Evolutionary conservation across 2,797 vertebrate genomes (phyloP), one percentile per base, ranked within the genome.

Genomic region (Sebastes oblongus): DNA sequence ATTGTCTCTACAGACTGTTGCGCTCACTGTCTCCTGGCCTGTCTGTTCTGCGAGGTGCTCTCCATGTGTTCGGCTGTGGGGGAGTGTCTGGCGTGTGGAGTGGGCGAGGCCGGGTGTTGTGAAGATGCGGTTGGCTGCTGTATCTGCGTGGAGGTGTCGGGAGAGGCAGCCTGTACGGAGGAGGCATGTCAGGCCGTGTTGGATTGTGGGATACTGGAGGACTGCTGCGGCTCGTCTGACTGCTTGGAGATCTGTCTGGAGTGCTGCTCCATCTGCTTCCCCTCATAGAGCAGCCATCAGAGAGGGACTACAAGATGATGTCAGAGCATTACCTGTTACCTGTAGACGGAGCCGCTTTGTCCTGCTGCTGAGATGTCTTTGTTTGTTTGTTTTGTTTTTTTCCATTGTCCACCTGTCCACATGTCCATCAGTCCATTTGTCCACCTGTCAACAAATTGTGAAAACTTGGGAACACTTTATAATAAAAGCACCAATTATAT

Each of bases 241-340:
- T 96, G 96, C 72, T 74, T 97, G 86, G 96, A 97, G 89, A 90
- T 97, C 78, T 96, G 96, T 55, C 80, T 96, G 77, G 96, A 97
- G 72, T 97, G 96, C 78, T 97, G 96, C 82, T 94, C 96, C 27
- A 95, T 97, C 85, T 97, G 96, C 85, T 96, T 96, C 90, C 95
- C 96, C 2, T 72, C 94, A 1, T 97, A 95, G 71, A 82, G 9
- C 65, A 27, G 79, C 72, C 77, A 88, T 84, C 65, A 84, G 34
- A 79, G 67, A 3, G 0, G 8, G 55, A n/a, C 61, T n/a, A 3
- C 59, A 18, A 0, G 8, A 60, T 66, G 54, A 79, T 70, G 71
- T 69, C 66, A 11, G 27, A 30, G 29, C 56, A 29, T 3, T 12
- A 5, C 13, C 32, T 20, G 10, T 34, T 30, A 11, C 11, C 32